Conservation (phyloP, 2,797 vertebrate species). For the Mormyrops attenuatus region DNA sequence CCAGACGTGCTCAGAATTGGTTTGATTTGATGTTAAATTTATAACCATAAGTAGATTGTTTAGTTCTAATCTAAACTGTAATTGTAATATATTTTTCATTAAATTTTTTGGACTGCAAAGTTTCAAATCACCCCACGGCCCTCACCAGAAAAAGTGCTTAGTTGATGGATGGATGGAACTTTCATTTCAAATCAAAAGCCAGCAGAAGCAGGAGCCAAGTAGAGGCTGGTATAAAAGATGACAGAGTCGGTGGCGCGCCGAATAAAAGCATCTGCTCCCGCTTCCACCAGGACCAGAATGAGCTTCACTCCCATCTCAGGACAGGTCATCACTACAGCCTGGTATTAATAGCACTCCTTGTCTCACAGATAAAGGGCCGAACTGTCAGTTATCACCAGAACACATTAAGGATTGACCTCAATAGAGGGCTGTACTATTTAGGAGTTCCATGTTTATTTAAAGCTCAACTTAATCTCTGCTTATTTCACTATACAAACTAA, state of each 20-base stretch:
- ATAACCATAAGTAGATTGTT: neutral
- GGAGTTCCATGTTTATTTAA: neutral
- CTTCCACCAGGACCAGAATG: neutral
- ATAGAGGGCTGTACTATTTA: neutral
- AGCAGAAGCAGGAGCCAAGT: neutral
- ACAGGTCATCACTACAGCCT: neutral
- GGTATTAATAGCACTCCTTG: constrained; percentile 19
- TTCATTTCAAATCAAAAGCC: neutral
- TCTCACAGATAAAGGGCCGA: constrained; percentile 7
- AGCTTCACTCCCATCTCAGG: neutral
- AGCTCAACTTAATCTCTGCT: constrained; percentile 9
- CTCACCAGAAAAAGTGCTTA: neutral
- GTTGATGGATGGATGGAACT: neutral
- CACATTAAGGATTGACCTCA: constrained; percentile 10
- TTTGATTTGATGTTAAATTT: neutral
- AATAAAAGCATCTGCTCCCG: neutral
- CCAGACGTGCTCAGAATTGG: neutral
- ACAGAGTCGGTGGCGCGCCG: neutral
- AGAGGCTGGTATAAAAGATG: neutral
- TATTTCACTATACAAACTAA: neutral
- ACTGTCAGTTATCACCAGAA: constrained; percentile 14
- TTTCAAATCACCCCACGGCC: neutral
- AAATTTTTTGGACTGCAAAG: neutral
- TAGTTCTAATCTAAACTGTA: neutral
- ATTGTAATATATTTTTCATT: neutral